Percentiles rank a stretch among this genome's conserved stretches.
phyloP scores from a whole-genome alignment of 2,888 invertebrate genomes.

The Chymomyza amoena region DNA sequence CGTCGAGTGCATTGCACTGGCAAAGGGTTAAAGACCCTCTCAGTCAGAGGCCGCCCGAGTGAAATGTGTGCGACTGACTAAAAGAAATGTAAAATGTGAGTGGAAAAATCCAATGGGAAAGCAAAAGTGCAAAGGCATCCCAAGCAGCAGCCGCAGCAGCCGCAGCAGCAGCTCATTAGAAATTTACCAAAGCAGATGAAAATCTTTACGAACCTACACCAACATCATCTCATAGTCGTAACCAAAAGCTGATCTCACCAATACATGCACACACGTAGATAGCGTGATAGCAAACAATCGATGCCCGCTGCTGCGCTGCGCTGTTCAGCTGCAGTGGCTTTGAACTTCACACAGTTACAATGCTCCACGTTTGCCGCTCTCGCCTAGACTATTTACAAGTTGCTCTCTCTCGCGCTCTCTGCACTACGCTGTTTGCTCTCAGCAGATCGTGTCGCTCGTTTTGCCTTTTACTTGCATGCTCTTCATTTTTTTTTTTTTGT shows the following conservation, averaged over 20 bases:
- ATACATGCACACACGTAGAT: neutral
- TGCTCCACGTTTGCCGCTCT: neutral
- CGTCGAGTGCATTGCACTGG: slow-evolving; percentile 70
- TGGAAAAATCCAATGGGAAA: slow-evolving; percentile 69
- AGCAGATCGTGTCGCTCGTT: slow-evolving; percentile 5
- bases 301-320: neutral
- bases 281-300: neutral
- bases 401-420: neutral
- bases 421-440: neutral
- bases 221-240: slow-evolving; percentile 38
- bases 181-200: slow-evolving; percentile 9
- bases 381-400: neutral
- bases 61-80: slow-evolving; percentile 34
- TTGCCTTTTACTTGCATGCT: slow-evolving; percentile 9
- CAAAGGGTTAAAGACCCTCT: slow-evolving; percentile 76
- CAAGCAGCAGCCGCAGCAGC: neutral
- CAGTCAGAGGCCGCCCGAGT: slow-evolving; percentile 8
- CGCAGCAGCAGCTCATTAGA: slow-evolving; percentile 13
- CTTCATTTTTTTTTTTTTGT: slow-evolving; percentile 29
- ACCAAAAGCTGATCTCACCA: neutral
- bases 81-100: slow-evolving; percentile 59
- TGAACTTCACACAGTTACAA: slow-evolving; percentile 65
- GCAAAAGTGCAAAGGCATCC: slow-evolving; percentile 55
- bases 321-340: slow-evolving; percentile 54
- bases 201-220: slow-evolving; percentile 59